A percentile compares a stretch with the other conserved stretches of the same genome.
Evolutionary conservation across 2,797 vertebrate genomes (phyloP).

Genomic region (Aplochiton taeniatus): DNA sequence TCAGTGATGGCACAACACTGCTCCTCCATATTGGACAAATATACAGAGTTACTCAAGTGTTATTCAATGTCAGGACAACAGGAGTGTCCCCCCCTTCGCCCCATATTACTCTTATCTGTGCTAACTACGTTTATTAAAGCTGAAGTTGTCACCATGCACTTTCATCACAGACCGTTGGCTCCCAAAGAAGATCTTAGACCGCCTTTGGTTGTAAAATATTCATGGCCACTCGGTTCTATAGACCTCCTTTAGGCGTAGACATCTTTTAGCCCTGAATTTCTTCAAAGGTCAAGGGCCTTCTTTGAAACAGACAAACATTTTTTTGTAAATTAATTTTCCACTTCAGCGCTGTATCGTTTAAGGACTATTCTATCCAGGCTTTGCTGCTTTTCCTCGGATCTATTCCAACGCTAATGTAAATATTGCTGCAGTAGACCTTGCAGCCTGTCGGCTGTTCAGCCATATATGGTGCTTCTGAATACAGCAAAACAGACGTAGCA

Average conservation of each 20-base stretch:
- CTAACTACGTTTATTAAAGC: constrained; percentile 53
- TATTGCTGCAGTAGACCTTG: constrained; percentile 31
- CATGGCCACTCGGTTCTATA: constrained; percentile 37
- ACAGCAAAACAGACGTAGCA: constrained; percentile 51
- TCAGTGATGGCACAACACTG: constrained; percentile 23
- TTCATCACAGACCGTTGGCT: constrained; percentile 44
- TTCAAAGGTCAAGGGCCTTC: constrained; percentile 25
- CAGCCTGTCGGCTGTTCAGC: constrained; percentile 29
- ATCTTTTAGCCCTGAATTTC: no score
- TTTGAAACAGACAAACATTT: constrained; percentile 12
- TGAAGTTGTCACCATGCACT: constrained; percentile 65
- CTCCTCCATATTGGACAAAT: constrained; percentile 60
- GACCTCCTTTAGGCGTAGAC: constrained; percentile 35
- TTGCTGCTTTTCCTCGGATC: constrained; percentile 27
- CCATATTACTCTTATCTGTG: no score
- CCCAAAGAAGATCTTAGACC: constrained; percentile 36
- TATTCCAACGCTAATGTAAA: constrained; percentile 46
- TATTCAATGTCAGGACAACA: constrained; percentile 71
- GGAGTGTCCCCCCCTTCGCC: constrained; percentile 46
- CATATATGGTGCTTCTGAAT: constrained; percentile 57
- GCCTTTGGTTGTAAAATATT: constrained; percentile 44
- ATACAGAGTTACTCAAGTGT: constrained; percentile 65
- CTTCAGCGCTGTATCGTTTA: constrained; percentile 13
- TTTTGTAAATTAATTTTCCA: neutral
- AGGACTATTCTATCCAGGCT: constrained; percentile 24